A percentile compares a stretch with the other conserved stretches of the same genome.
These are phyloP conservation scores for Argyresthia albistria DNA, from an alignment of 2,888 invertebrate species.

Conservation along the genomic window DNA sequence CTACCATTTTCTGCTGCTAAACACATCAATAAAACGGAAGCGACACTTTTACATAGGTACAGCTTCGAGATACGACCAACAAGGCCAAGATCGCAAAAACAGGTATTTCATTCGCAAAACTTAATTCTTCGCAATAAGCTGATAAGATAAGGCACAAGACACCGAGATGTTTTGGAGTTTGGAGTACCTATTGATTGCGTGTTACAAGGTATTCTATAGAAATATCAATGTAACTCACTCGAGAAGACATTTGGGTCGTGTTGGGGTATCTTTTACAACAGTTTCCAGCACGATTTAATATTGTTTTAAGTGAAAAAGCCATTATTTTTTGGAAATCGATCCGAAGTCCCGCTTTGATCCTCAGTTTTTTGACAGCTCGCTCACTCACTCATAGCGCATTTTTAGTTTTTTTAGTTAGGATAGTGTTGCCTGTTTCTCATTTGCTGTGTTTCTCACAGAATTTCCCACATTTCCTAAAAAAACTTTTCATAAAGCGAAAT, in stretches of 20 bases:
- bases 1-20: no score
- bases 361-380: neutral
- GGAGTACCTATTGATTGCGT: neutral
- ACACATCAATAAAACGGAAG: no score
- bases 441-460: neutral
- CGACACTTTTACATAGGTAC: neutral
- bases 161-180: neutral
- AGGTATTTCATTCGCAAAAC: neutral
- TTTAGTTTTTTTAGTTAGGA: neutral
- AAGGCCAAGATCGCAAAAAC: neutral
- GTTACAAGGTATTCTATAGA: neutral
- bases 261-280: slow-evolving; percentile 36
- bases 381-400: no score
- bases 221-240: slow-evolving; percentile 31
- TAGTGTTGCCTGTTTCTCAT: neutral
- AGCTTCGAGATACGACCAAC: neutral
- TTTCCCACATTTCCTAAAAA: neutral
- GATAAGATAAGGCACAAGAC: neutral
- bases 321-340: slow-evolving; percentile 18
- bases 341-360: neutral
- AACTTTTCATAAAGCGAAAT: neutral
- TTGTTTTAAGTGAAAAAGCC: slow-evolving; percentile 43
- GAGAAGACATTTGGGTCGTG: slow-evolving; percentile 29
- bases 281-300: slow-evolving; percentile 34
- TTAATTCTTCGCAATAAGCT: neutral